Evolutionary conservation across 2,888 invertebrate genomes (phyloP).

Genomic region (Tenthredo mesomela): DNA sequence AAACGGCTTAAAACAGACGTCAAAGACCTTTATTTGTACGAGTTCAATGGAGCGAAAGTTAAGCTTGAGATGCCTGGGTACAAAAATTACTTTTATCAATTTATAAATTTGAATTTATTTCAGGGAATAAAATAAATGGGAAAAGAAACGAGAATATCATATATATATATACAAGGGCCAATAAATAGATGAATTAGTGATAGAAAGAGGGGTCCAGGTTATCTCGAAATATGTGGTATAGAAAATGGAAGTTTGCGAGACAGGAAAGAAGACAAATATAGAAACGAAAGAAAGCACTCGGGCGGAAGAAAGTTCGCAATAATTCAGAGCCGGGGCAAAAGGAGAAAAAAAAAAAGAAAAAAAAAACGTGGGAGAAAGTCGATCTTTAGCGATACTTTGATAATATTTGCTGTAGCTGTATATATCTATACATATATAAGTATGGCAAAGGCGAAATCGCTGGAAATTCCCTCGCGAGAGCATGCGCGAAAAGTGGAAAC

Average conservation of each 20-base stretch:
- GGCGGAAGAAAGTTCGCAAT: neutral
- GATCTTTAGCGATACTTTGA: conserved; percentile 45
- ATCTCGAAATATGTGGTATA: neutral
- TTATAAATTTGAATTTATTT: neutral
- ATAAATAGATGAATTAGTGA: neutral
- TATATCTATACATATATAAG: neutral
- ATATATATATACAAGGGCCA: neutral
- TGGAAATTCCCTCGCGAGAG: neutral
- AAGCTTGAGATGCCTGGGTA: neutral
- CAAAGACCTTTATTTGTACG: conserved; percentile 5
- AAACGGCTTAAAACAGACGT: neutral
- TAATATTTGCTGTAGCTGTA: conserved; percentile 8
- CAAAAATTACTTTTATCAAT: conserved; percentile 7
- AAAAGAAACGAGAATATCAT: neutral
- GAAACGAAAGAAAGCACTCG: neutral
- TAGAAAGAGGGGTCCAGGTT: neutral
- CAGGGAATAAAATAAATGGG: neutral
- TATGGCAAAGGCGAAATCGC: neutral
- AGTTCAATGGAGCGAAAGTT: conserved; percentile 32
- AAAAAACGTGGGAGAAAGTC: neutral
- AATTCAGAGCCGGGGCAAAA: neutral
- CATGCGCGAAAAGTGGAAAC: conserved; percentile 18
- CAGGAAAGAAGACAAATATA: neutral
- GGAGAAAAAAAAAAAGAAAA: too few species aligned
- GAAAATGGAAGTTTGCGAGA: neutral